Evolutionary conservation across 2,888 invertebrate species (phyloP), one percentile per base, ranked within the genome.

Genomic region (Sinodicranocentrus sp.): DNA sequence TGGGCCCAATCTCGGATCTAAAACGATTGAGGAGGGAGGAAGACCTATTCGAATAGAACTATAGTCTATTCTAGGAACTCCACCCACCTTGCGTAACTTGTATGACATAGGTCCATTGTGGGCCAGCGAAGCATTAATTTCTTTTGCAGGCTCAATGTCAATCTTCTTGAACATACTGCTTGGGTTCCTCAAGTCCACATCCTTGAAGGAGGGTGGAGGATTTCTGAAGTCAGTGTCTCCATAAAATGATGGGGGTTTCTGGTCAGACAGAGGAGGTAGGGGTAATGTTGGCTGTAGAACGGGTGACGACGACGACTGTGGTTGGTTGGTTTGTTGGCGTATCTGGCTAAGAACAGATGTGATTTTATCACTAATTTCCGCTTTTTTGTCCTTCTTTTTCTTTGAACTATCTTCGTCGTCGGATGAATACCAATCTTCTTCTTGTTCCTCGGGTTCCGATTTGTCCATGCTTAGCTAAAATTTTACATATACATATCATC

Each of bases 101-200:
- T 94, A 97, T 0, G 91, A 88, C 71, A 96, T 94, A 0, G 95
- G 94, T 0, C 94, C 93, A 90, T 96, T 96, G 54, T 95, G 94
- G 71, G 94, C 94, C 59, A 95, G 92, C 44, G 95, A 95, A 8
- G 95, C 96, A 89, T 96, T 95, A 84, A 97, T 96, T 92, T 97
- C 97, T 0, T 94, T 95, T 26, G 96, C 96, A 0, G 96, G 96
- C 15, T 94, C 96, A 88, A 95, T 94, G n/a, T 95, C 94, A 89
- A 92, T 91, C 8, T 95, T 94, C 90, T 96, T 95, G 89, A 96
- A 96, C 0, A 96, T 95, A 80, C 71, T 88, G 52, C 82, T 92
- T 91, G 25, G 80, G 25, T 85, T 84, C 73, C 96, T 92, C 86
- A 96, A 92, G 91, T 96, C 96, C 43, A 95, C 93, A 89, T 96